phyloP scores from a whole-genome alignment of 2,888 invertebrate species.

The Luperina testacea region DNA sequence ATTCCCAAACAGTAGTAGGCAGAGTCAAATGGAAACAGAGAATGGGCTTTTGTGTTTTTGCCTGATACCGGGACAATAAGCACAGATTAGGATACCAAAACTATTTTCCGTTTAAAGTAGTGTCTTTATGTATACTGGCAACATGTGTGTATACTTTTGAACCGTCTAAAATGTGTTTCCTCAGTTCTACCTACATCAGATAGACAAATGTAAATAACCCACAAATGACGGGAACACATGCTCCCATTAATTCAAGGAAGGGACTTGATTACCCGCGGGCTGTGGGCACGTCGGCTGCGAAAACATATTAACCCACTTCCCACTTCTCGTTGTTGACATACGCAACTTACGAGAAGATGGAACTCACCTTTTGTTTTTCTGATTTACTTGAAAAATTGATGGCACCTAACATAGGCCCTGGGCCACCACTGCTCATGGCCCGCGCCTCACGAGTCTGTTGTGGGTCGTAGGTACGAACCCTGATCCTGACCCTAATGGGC shows the following conservation, averaged over 20 bases:
- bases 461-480: neutral
- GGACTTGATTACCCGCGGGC: slow-evolving; percentile 54
- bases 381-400: neutral
- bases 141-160: neutral
- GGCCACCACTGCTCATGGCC: neutral
- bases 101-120: neutral
- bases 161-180: slow-evolving; percentile 5
- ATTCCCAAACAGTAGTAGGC: too few species aligned
- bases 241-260: slow-evolving; percentile 58
- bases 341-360: slow-evolving; percentile 14
- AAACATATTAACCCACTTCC: slow-evolving; percentile 52
- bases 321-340: slow-evolving; percentile 36
- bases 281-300: slow-evolving; percentile 19
- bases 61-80: neutral
- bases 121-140: neutral
- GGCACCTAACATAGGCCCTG: neutral
- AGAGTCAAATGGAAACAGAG: neutral
- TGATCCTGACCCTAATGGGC: neutral
- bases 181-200: slow-evolving; percentile 5
- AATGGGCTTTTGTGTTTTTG: too few species aligned
- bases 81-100: neutral
- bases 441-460: neutral
- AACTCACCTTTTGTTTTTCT: slow-evolving; percentile 22
- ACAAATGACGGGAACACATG: slow-evolving; percentile 57
- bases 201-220: slow-evolving; percentile 49